Percentiles rank a stretch among this genome's conserved stretches.
Evolutionary conservation across 2,888 invertebrate species (phyloP).

Genomic region (Melolontha melolontha): DNA sequence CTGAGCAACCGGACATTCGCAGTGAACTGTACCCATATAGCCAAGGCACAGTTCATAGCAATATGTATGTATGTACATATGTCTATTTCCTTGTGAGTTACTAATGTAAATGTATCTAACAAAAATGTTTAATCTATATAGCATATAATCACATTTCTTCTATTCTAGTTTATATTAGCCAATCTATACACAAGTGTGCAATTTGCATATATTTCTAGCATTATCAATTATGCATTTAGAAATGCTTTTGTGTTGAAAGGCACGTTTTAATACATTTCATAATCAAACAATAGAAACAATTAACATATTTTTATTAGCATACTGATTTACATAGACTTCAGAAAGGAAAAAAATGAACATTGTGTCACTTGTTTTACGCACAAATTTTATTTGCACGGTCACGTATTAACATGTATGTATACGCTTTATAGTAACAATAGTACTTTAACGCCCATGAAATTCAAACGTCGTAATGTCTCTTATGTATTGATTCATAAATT

Average conservation of each 20-base stretch:
- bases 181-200: neutral
- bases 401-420: conserved; percentile 7
- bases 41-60: no score
- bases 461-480: conserved; percentile 17
- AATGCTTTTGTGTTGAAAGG: conserved; percentile 21
- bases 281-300: conserved; percentile 31
- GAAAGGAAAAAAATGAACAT: neutral
- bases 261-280: conserved; percentile 22
- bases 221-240: conserved; percentile 14
- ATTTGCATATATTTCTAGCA: conserved; percentile 22
- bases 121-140: no score
- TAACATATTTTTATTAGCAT: conserved; percentile 28
- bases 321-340: conserved; percentile 14
- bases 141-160: neutral
- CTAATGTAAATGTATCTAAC: no score
- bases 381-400: conserved; percentile 18
- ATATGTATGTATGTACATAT: no score
- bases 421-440: conserved; percentile 12
- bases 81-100: no score
- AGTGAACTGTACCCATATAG: no score
- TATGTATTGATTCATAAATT: conserved; percentile 30
- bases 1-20: no score
- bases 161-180: conserved; percentile 3
- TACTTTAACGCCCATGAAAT: conserved; percentile 23
- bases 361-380: conserved; percentile 29